Base-by-base conservation (phyloP, 2,888 invertebrate genomes). In the Thymelicus sylvestris region DNA sequence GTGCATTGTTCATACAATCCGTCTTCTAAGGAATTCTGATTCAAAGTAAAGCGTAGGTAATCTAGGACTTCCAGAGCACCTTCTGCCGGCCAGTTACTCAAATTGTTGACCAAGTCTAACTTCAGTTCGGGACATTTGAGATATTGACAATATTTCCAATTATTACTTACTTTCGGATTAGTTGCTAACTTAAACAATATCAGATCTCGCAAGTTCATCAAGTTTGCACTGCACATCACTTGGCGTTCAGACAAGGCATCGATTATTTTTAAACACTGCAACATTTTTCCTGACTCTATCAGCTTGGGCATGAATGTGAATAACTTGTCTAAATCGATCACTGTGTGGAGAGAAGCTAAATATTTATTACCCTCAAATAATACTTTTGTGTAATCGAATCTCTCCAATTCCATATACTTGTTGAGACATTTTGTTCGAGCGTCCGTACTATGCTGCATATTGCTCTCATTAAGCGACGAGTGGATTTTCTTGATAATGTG, bases 401-500 rank as follows among this genome's bases (percentile, higher is more conserved):
- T 94, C 3, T 94, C 85, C 41, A 96, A 85, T 57, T 94, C 94
- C 83, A 95, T 90, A 71, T 95, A 95, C 79, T 95, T 95, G 67
- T 95, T 95, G 2, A 96, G 90, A 50, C 94, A 95, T 77, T 93
- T 94, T 0, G 95, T 95, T 15, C 96, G 91, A 6, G 95, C 92
- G 65, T 95, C 95, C 77, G 94, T 93, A 63, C 93, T 93, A 78
- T 94, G 86, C 74, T 92, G 91, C 72, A 94, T 85, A 66, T 84
- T 89, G 67, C 86, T 89, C 66, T 93, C 93, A 55, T 93, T 93
- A 6, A 93, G 88, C 7, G 95, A 90, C 0, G 94, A 92, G 77
- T 96, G 95, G 74, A 96, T 95, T 81, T 95, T 95, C 78, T 95
- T 95, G 39, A 96, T 93, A n/a, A 96, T 93, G 80, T 96, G 95